These are phyloP conservation scores for Hypanus sabinus DNA, from an alignment of 2,113 vertebrate species.

Conservation along the genomic window DNA sequence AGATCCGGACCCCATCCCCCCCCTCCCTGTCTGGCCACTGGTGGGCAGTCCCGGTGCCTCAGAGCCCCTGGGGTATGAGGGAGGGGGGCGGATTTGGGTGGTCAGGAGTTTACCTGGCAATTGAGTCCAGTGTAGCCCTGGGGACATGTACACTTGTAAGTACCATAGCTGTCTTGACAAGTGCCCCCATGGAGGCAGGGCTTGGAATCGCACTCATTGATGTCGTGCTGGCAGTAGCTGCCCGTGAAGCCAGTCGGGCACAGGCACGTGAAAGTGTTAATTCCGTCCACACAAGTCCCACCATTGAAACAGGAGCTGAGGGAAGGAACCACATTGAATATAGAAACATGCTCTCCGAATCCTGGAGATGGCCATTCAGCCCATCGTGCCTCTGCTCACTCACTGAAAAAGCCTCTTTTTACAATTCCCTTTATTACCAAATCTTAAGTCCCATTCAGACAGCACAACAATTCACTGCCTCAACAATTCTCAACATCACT, in stretches of 20 bases:
- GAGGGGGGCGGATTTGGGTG: too few species aligned
- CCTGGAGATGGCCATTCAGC: neutral
- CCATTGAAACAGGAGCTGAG: conserved; percentile 86
- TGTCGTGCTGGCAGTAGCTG: conserved; percentile 88
- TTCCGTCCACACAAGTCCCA: conserved; percentile 84
- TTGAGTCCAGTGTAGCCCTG: conserved; percentile 87
- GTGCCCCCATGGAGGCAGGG: conserved; percentile 87
- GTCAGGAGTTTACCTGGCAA: conserved; percentile 73
- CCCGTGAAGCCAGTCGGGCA: conserved; percentile 85
- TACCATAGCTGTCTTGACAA: conserved; percentile 89
- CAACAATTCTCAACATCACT: neutral
- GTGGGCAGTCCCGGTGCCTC: conserved; percentile 21
- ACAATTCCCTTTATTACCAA: too few species aligned
- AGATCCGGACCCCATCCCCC: neutral
- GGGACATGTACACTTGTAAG: conserved; percentile 85
- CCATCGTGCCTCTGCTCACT: neutral
- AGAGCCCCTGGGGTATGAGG: neutral
- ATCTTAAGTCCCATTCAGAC: too few species aligned
- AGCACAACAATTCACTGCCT: too few species aligned
- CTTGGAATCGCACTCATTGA: conserved; percentile 88
- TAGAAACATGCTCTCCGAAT: neutral
- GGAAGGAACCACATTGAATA: neutral
- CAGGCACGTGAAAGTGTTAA: conserved; percentile 84
- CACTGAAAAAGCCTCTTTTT: neutral
- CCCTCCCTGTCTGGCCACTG: neutral